A percentile compares a stretch with the other conserved stretches of the same genome.
phyloP scores from a whole-genome alignment of 2,113 vertebrate genomes.

The Brienomyrus brachyistius region DNA sequence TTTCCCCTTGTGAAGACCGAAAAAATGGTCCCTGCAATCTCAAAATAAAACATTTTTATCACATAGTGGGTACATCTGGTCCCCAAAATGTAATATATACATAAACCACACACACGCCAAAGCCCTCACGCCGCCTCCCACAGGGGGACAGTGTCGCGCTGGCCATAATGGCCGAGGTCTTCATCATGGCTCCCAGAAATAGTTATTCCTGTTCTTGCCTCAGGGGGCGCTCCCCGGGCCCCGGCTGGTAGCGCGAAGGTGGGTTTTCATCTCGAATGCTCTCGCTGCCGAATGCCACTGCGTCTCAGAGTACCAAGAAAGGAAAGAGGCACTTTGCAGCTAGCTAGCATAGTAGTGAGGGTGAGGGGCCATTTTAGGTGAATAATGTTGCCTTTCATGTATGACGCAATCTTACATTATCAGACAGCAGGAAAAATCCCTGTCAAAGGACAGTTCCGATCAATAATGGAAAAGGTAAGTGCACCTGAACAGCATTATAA shows the following conservation, averaged over 20 bases:
- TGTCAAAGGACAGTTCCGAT: background rate
- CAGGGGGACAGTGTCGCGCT: background rate
- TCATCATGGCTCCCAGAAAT: background rate
- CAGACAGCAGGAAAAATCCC: background rate
- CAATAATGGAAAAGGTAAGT: background rate
- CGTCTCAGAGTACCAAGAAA: background rate
- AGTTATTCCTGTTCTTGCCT: background rate
- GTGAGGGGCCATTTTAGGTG: background rate
- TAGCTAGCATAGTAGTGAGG: background rate
- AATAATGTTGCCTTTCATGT: conserved; percentile 1
- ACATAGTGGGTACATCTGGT: background rate
- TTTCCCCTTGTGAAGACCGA: background rate
- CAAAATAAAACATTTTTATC: background rate
- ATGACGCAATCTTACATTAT: background rate
- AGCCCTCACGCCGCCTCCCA: background rate
- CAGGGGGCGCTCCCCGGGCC: background rate
- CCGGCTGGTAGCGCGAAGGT: background rate
- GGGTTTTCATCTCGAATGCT: background rate
- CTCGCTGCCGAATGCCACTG: background rate
- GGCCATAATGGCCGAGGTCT: background rate
- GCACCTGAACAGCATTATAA: background rate
- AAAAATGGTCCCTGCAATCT: background rate
- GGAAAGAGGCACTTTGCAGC: background rate
- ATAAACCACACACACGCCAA: background rate
- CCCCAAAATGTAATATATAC: background rate